These are phyloP conservation scores for Gymnarchus niloticus DNA, from an alignment of 2,113 vertebrate species.

Conservation along the genomic window DNA sequence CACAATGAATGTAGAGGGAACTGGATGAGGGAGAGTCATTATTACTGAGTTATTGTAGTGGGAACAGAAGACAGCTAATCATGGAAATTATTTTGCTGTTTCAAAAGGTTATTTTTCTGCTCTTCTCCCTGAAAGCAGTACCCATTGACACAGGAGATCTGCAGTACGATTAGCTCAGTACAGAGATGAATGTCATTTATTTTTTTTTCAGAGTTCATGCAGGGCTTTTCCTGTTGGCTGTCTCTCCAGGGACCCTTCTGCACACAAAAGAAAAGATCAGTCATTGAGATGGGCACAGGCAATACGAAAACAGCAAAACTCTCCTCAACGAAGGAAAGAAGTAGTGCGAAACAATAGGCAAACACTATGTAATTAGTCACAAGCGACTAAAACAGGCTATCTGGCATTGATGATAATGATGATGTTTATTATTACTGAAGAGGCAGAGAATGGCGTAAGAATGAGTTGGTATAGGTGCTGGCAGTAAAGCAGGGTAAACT, in stretches of 20 bases:
- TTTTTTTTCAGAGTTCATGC: conserved; percentile 3
- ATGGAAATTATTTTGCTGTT: conserved; percentile 8
- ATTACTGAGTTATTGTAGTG: neutral
- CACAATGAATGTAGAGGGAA: neutral
- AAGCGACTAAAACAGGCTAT: neutral
- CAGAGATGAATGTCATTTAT: neutral
- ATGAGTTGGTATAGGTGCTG: neutral
- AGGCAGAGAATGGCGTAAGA: neutral
- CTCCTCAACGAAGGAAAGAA: neutral
- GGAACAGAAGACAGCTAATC: neutral
- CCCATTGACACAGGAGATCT: neutral
- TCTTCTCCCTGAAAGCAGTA: neutral
- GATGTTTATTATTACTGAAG: neutral
- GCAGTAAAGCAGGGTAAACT: too few relatives aligned
- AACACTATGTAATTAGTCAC: neutral
- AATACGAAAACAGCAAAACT: neutral
- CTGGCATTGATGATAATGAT: neutral
- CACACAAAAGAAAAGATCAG: neutral
- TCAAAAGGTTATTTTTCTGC: conserved; percentile 4
- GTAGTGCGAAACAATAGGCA: neutral
- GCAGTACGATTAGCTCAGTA: neutral
- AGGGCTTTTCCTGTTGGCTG: neutral
- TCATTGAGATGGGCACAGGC: neutral
- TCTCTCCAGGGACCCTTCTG: conserved; percentile 9
- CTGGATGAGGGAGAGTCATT: neutral